Percentiles rank a stretch among this genome's conserved stretches.
Evolutionary conservation across 2,113 vertebrate species (phyloP).

Genomic region (Microtus richardsoni): DNA sequence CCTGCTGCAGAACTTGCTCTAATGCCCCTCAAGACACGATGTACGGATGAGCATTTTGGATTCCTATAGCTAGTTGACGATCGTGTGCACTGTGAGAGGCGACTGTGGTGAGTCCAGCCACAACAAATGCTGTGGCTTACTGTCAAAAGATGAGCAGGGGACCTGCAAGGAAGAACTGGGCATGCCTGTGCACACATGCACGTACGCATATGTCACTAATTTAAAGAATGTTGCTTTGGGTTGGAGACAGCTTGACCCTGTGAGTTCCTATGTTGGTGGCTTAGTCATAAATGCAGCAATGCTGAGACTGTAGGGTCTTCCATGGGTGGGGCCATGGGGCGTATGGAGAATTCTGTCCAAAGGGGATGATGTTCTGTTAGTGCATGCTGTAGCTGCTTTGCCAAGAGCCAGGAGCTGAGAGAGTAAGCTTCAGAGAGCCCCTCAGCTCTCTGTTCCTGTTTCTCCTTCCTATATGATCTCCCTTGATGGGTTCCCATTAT

Average conservation of each 20-base stretch:
- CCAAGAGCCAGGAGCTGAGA: background rate
- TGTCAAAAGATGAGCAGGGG: background rate
- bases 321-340: background rate
- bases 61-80: background rate
- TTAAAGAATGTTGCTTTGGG: background rate
- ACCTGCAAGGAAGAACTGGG: background rate
- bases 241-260: background rate
- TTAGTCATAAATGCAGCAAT: background rate
- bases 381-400: background rate
- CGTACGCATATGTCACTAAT: background rate
- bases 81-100: background rate
- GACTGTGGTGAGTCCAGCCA: background rate
- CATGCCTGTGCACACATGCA: rapidly evolving
- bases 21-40: background rate
- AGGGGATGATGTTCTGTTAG: background rate
- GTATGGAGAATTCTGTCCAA: background rate
- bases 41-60: background rate
- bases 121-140: background rate
- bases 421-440: background rate
- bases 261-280: too few species aligned
- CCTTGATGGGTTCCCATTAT: background rate
- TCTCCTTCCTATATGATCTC: background rate
- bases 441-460: background rate
- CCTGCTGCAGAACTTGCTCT: background rate
- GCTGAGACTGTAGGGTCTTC: too few species aligned